Conservation (phyloP, 2,113 vertebrate species). For the Aspidoscelis tigris region DNA sequence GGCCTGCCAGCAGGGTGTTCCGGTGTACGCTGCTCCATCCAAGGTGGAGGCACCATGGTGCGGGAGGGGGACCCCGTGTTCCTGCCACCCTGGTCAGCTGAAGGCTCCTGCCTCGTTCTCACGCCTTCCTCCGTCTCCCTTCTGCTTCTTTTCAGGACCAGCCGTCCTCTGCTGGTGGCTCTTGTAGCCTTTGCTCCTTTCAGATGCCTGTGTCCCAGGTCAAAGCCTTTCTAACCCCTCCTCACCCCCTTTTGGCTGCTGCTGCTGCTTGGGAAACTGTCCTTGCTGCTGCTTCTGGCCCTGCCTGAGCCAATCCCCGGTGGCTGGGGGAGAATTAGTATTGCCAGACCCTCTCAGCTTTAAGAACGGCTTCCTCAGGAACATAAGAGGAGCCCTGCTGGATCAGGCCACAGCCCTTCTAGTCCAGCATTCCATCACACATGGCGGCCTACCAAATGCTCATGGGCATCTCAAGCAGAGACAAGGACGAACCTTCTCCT, state of each 20-base stretch:
- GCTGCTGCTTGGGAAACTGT: neutral
- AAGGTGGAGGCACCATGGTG: neutral
- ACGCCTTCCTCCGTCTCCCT: neutral
- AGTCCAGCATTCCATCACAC: no score
- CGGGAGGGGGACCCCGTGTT: neutral
- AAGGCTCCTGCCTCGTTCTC: no score
- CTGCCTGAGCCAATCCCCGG: neutral
- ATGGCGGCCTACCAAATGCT: no score
- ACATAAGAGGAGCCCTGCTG: no score
- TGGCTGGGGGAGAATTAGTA: neutral
- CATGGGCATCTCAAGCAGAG: no score
- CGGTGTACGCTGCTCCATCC: neutral
- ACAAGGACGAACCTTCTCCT: no score
- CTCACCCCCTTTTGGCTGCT: neutral
- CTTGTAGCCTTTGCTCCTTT: slow-evolving; percentile 32
- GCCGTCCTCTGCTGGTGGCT: neutral
- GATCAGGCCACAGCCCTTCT: no score
- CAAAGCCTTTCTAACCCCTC: neutral
- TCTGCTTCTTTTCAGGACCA: slow-evolving; percentile 34
- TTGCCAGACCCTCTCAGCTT: neutral
- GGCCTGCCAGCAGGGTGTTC: no score
- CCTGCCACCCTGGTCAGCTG: neutral
- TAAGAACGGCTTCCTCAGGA: accelerated
- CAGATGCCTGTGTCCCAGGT: slow-evolving; percentile 17
- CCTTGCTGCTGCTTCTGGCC: neutral